Evolutionary conservation across 2,888 invertebrate species (phyloP), one percentile per base, ranked within the genome.

Genomic region (Lypha dubia): DNA sequence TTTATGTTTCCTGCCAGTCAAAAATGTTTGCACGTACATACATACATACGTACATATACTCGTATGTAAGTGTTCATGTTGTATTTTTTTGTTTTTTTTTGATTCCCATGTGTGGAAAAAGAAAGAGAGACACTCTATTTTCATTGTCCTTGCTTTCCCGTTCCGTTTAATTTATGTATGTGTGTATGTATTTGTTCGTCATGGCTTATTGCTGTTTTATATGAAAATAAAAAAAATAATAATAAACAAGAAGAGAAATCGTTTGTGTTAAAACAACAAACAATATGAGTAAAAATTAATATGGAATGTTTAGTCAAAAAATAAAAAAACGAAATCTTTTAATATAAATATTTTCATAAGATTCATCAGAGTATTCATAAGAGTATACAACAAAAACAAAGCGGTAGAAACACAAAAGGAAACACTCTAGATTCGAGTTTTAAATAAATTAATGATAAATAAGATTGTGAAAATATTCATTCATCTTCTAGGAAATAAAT

Each of bases 1-100:
- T 49, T 49, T 8, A 58, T 58, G 17, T 58, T 58, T 58, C n/a
- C 15, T 32, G 7, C 32, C 28, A 13, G 56, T 56, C 32, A 58
- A 58, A 58, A 28, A 56, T 13, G 8, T 28, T 28, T 28, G 28
- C 5, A 28, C 49, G 13, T 2, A 7, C 1, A 0, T 20, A 1
- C n/a, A n/a, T n/a, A n/a, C n/a, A n/a, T n/a, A n/a, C n/a, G n/a
- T n/a, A n/a, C n/a, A n/a, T n/a, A n/a, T n/a, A n/a, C n/a, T n/a
- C 22, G 8, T 49, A 8, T 49, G 17, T 49, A 3, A 20, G 6
- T n/a, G n/a, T n/a, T n/a, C 20, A 49, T 49, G 4, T 20, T 49
- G n/a, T 20, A 3, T 20, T 22, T 49, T 20, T 49, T 20, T 49
- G 2, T 1, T 41, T 6, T n/a, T 44, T 0, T 11, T 11, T 49